Evolutionary conservation across 2,113 vertebrate species (phyloP).

Genomic region (Bambusicola thoracicus): DNA sequence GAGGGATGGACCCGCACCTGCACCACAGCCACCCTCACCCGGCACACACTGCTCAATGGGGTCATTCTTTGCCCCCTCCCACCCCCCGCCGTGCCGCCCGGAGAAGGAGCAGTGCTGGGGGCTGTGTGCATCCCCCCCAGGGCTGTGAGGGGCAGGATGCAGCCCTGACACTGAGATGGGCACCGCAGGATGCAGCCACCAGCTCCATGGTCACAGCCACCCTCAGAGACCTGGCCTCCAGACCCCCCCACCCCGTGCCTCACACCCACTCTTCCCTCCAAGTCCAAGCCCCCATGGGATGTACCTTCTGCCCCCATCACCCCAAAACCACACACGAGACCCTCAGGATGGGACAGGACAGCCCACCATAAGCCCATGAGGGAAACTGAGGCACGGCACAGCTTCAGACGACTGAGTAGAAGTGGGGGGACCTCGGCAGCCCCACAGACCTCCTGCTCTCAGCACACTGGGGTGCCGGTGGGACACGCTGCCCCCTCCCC

Average conservation of each 20-base stretch:
- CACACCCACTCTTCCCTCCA: not conserved
- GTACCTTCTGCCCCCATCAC: not conserved
- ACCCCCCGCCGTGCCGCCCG: accelerated
- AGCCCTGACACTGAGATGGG: accelerated
- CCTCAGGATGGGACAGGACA: not conserved
- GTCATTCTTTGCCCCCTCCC: slow-evolving; percentile 19
- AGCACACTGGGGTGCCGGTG: not conserved
- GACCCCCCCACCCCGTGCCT: not conserved
- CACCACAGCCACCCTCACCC: not conserved
- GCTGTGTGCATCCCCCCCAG: not conserved
- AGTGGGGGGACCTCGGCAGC: not conserved
- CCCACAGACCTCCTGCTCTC: not conserved
- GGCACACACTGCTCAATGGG: not conserved
- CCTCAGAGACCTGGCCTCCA: not conserved
- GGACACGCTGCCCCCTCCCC: not conserved
- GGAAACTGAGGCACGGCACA: not conserved
- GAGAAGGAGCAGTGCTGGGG: not conserved
- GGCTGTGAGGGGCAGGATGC: not conserved
- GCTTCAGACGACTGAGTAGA: not conserved
- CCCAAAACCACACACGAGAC: accelerated
- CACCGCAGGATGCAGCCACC: not conserved
- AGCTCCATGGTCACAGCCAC: accelerated
- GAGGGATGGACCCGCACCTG: not conserved
- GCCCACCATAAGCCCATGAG: not conserved
- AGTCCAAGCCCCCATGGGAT: not conserved